Evolutionary conservation across 2,113 vertebrate genomes (phyloP).

Genomic region (Maccullochella peelii): DNA sequence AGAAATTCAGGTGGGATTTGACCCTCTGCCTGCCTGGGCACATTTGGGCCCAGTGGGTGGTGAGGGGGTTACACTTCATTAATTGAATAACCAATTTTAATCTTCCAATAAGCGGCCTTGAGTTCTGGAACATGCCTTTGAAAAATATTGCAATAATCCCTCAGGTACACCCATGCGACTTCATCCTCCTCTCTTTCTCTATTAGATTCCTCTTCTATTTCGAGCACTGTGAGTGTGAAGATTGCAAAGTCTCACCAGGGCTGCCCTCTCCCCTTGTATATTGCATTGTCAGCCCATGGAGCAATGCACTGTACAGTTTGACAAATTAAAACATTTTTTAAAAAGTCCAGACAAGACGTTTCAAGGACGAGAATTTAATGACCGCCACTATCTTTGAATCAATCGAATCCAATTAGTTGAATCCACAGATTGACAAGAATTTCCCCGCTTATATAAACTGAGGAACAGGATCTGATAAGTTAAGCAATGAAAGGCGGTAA

Average conservation of each 20-base stretch:
- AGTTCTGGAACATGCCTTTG: slow-evolving; percentile 1
- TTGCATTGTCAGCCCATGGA: neutral
- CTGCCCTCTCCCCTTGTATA: neutral
- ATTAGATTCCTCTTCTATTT: slow-evolving; percentile 15
- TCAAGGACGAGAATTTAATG: neutral
- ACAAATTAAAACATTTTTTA: neutral
- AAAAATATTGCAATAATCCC: slow-evolving; percentile 41
- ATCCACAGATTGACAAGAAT: neutral
- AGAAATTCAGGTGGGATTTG: neutral
- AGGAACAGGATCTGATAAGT: neutral
- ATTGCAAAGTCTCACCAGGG: neutral
- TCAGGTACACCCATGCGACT: neutral
- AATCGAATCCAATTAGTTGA: neutral
- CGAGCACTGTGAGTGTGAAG: neutral
- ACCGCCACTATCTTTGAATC: neutral
- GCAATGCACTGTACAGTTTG: neutral
- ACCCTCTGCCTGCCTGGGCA: neutral
- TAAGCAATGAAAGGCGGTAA: neutral
- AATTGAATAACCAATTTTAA: slow-evolving; percentile 42
- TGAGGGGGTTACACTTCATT: neutral
- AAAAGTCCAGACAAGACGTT: no score
- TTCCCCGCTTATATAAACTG: neutral
- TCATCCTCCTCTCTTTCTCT: neutral
- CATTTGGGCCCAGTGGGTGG: neutral
- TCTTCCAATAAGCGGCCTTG: neutral